Conservation (phyloP, 2,113 vertebrate species). For the Callopanchax toddi region DNA sequence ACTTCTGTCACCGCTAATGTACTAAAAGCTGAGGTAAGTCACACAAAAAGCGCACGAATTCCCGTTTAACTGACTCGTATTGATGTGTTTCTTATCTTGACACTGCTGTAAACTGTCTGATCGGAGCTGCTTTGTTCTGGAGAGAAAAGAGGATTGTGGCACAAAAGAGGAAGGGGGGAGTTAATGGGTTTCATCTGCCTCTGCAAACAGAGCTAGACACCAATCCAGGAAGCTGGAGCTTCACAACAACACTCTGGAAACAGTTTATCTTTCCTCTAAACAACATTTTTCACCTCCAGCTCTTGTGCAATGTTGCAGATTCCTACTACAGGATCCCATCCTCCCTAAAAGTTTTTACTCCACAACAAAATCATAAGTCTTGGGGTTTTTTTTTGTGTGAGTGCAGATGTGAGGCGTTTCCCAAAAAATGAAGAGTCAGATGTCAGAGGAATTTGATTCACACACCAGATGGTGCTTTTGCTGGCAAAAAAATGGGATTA, state of each 20-base stretch:
- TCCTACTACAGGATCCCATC: background rate
- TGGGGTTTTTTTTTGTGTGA: background rate
- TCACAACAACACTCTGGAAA: background rate
- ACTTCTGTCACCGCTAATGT: slow-evolving; percentile 70
- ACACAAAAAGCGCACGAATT: background rate
- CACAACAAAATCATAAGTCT: background rate
- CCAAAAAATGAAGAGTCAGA: background rate
- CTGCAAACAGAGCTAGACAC: slow-evolving; percentile 25
- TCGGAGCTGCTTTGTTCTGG: slow-evolving; percentile 70
- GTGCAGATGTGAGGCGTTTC: background rate
- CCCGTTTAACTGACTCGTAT: background rate
- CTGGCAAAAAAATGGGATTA: background rate
- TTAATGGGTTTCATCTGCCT: slow-evolving; percentile 67
- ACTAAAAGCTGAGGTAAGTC: slow-evolving; percentile 77
- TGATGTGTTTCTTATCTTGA: background rate
- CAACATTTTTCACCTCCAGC: slow-evolving; percentile 31
- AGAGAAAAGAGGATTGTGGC: background rate
- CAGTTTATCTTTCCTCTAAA: slow-evolving; percentile 22
- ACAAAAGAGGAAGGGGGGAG: slow-evolving; percentile 9
- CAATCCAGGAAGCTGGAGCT: slow-evolving; percentile 8
- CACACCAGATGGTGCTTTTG: slow-evolving; percentile 7
- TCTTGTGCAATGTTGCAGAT: slow-evolving; percentile 14
- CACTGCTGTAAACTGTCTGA: background rate
- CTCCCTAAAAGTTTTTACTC: background rate
- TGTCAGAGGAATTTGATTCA: slow-evolving; percentile 24